phyloP scores from a whole-genome alignment of 2,888 invertebrate species.

The Amiota minor region DNA sequence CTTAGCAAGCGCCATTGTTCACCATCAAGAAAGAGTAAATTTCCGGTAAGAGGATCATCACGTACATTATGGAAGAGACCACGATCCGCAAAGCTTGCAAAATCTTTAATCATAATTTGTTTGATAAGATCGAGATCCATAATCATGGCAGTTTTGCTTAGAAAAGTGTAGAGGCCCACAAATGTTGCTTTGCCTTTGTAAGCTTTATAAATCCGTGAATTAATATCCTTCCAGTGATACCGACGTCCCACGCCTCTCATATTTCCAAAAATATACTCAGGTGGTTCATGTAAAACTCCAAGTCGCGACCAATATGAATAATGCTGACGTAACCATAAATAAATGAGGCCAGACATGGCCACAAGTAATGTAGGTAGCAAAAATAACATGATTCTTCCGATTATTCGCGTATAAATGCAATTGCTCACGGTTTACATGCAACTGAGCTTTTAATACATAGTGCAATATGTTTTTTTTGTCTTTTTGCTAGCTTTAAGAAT shows the following conservation, averaged over 20 bases:
- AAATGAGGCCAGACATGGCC: not conserved
- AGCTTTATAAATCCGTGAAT: not conserved
- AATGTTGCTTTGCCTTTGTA: too few relatives aligned
- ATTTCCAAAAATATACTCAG: constrained; percentile 44
- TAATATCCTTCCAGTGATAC: not conserved
- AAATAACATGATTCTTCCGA: not conserved
- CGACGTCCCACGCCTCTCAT: constrained; percentile 35
- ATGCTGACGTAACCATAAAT: constrained; percentile 21
- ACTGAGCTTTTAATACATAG: not conserved
- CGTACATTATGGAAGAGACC: constrained; percentile 56
- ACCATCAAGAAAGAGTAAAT: constrained; percentile 65
- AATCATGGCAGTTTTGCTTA: too few relatives aligned
- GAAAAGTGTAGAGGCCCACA: too few relatives aligned
- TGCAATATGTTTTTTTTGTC: too few relatives aligned
- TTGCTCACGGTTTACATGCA: not conserved
- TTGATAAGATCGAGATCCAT: constrained; percentile 61
- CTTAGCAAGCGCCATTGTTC: constrained; percentile 73
- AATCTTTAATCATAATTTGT: constrained; percentile 64
- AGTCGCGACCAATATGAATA: constrained; percentile 40
- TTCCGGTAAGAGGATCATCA: constrained; percentile 61
- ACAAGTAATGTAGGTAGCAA: not conserved
- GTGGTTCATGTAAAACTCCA: constrained; percentile 41
- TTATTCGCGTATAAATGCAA: not conserved
- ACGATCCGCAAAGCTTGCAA: constrained; percentile 64
- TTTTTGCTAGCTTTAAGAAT: too few relatives aligned